These are phyloP conservation scores for Lagenorhynchus albirostris DNA, from an alignment of 2,113 vertebrate species.

Conservation along the genomic window DNA sequence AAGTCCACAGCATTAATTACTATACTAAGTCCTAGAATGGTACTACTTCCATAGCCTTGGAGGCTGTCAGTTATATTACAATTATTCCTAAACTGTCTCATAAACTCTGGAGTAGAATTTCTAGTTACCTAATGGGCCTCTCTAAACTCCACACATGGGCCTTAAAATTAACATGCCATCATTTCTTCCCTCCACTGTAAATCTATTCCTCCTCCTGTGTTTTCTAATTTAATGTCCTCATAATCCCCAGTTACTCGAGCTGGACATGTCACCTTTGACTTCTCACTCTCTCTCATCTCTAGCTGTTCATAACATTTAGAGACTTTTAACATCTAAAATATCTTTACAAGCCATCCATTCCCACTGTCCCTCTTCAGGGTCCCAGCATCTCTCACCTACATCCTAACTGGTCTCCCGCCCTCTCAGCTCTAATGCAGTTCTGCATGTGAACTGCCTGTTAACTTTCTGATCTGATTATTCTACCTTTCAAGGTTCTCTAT, in stretches of 20 bases:
- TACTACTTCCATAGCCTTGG: neutral
- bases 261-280: neutral
- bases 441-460: neutral
- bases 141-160: neutral
- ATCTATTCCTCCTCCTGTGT: neutral
- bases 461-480: neutral
- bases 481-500: neutral
- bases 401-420: neutral
- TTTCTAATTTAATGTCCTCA: slow-evolving; percentile 6
- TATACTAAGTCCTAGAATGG: neutral
- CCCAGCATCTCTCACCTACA: neutral
- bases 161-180: slow-evolving; percentile 10
- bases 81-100: neutral
- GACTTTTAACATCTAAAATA: neutral
- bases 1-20: neutral
- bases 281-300: neutral
- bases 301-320: neutral
- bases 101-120: neutral
- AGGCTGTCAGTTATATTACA: neutral
- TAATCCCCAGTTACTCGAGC: slow-evolving; percentile 8
- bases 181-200: neutral
- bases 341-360: neutral
- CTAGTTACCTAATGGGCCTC: neutral
- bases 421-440: neutral
- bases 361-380: neutral